Base-by-base conservation (phyloP, 1,140 invertebrate genomes). In the Pseudomyrmex cubaensis region DNA sequence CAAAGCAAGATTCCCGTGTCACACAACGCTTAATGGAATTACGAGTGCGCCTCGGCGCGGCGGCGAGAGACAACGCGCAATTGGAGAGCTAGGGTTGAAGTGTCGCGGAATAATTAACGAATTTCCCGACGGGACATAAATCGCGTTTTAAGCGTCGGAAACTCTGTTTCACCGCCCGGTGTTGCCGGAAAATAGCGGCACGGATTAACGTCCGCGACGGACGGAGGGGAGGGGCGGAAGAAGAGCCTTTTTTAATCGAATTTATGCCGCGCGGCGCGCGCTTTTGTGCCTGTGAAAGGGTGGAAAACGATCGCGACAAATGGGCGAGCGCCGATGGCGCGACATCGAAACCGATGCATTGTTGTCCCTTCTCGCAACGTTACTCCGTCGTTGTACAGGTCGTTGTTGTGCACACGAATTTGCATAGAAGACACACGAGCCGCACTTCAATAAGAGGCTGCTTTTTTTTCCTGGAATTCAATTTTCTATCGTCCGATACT, bases 51-150 rank as follows among this genome's bases (percentile, higher is more conserved):
- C 20, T 4, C 13, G 69, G 22, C 25, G 12, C 13, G 69, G 22
- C 50, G n/a, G 20, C 15, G 64, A 35, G 50, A 69, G 70, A 76
- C 67, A 61, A 46, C 46, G 82, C 74, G 67, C 61, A 74, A 80
- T 80, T 72, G 66, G 52, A 25, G 62, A 57, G n/a, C n/a, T n/a
- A 75, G 22, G 63, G 50, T 59, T 70, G 57, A 80, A 78, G 75
- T 62, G 83, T 70, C 67, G 59, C 59, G 35, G 69, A 69, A 86
- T 86, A 86, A 86, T 86, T 86, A 86, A 86, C 66, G 75, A 86
- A 80, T 85, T 85, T 85, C 70, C 75, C 52, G 17, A 63, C 1
- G 69, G 35, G 69, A 86, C 85, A 86, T 70, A 69, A 80, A 82
- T 85, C 77, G 66, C 83, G 70, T 86, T 86, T 86, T 75, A 86